Evolutionary conservation across 2,113 vertebrate species (phyloP).

Genomic region (Heloderma charlesbogerti): DNA sequence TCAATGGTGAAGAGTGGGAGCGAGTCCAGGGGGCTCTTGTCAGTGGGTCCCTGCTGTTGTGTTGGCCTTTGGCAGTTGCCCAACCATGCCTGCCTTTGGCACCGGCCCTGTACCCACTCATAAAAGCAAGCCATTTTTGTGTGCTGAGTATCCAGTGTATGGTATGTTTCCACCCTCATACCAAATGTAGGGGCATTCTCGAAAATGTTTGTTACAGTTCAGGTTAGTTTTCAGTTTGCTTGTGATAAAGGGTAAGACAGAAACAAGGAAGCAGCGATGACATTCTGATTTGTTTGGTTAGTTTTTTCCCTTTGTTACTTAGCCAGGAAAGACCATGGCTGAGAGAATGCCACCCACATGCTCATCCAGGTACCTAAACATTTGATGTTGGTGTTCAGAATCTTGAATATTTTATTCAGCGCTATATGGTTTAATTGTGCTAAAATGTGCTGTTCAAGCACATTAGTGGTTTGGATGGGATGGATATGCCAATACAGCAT

Average conservation of each 20-base stretch:
- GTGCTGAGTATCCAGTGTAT: background rate
- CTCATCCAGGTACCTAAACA: too few relatives aligned
- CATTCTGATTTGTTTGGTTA: background rate
- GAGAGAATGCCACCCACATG: too few relatives aligned
- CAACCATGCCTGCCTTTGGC: too few relatives aligned
- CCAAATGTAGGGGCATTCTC: background rate
- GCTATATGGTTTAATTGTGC: too few relatives aligned
- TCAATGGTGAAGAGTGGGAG: too few relatives aligned
- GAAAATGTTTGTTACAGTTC: background rate
- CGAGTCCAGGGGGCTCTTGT: too few relatives aligned
- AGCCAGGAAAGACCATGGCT: too few relatives aligned
- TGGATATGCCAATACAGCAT: background rate
- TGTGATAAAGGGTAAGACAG: background rate
- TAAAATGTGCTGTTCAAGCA: background rate
- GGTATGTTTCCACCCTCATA: background rate
- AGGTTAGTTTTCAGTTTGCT: background rate
- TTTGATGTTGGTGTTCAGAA: too few relatives aligned
- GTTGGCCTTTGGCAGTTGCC: too few relatives aligned
- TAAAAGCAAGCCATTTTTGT: background rate
- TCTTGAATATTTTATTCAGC: too few relatives aligned
- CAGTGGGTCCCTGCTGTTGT: too few relatives aligned
- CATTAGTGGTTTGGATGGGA: background rate
- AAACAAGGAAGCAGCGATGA: background rate
- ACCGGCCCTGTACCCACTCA: background rate
- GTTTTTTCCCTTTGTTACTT: too few relatives aligned